Percentiles rank a stretch among this genome's conserved stretches.
Evolutionary conservation across 2,888 invertebrate species (phyloP).

Genomic region (Dryococelus australis): DNA sequence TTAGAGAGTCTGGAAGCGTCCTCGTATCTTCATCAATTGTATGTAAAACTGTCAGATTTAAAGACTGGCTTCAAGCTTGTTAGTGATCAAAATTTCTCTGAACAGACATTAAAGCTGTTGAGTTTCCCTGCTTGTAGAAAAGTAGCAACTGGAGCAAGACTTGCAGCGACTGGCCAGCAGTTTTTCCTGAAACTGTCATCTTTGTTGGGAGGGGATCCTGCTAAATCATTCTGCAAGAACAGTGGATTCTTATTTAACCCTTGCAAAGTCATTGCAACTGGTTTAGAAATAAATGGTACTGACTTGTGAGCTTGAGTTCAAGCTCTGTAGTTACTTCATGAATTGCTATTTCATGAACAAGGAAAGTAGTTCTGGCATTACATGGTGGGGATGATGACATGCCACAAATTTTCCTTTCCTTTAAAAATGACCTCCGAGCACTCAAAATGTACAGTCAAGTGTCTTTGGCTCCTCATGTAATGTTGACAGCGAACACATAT

Average conservation of each 20-base stretch:
- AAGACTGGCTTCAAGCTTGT: neutral
- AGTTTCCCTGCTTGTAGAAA: neutral
- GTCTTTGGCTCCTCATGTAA: neutral
- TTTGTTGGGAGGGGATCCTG: neutral
- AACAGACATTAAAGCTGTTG: neutral
- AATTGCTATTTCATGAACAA: neutral
- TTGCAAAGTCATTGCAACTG: neutral
- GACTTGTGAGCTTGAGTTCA: neutral
- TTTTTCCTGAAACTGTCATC: neutral
- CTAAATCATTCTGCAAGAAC: neutral
- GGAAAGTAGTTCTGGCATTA: neutral
- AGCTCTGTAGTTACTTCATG: neutral
- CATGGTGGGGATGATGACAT: neutral
- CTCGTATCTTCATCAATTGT: neutral
- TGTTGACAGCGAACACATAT: neutral
- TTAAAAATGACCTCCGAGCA: neutral
- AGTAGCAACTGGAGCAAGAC: neutral
- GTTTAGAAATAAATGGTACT: neutral
- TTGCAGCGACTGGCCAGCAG: neutral
- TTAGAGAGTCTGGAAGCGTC: neutral
- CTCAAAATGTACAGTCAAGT: neutral
- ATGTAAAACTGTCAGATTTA: neutral
- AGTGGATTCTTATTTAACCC: neutral
- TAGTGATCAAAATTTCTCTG: neutral
- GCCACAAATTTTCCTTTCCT: neutral